Percentiles rank a stretch among this genome's conserved stretches.
These are phyloP conservation scores for Poecilia latipinna DNA, from an alignment of 2,113 vertebrate genomes.

Conservation along the genomic window DNA sequence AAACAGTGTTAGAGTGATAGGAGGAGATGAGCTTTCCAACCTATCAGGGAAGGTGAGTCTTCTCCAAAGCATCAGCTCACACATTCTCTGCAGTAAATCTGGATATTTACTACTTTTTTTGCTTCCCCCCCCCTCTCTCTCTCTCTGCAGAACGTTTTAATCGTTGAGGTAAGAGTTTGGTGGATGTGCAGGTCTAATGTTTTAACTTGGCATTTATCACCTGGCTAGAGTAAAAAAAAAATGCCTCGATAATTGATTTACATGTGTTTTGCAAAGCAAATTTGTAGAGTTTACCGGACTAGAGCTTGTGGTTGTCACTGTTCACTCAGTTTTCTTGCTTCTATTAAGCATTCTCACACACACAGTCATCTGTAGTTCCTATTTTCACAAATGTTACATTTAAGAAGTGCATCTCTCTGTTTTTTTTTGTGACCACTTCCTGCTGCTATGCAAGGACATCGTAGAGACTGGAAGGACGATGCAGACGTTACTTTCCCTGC, in stretches of 20 bases:
- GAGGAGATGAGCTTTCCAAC: slow-evolving; percentile 81
- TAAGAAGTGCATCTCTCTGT: background rate
- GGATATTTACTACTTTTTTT: background rate
- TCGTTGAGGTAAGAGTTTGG: slow-evolving; percentile 85
- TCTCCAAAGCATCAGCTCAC: background rate
- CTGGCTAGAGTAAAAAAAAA: background rate
- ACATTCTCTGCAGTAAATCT: background rate
- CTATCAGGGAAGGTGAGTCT: slow-evolving; percentile 83
- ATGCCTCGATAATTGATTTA: background rate
- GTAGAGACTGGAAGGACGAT: slow-evolving; percentile 86
- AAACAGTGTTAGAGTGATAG: slow-evolving; percentile 81
- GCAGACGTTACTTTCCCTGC: slow-evolving; percentile 81
- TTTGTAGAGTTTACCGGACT: background rate
- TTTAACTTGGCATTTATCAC: background rate
- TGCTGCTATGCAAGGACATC: slow-evolving; percentile 77
- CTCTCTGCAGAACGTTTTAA: slow-evolving; percentile 83
- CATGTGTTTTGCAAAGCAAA: slow-evolving; percentile 7
- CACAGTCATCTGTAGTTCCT: background rate
- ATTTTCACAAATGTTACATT: background rate
- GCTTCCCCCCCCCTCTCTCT: background rate
- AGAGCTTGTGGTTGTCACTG: background rate
- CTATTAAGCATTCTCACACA: slow-evolving; percentile 1
- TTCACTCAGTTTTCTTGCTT: background rate
- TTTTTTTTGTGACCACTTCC: background rate
- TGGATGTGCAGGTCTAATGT: background rate